Base-by-base conservation (phyloP, 2,888 invertebrate species). In the Apotomis turbidana region DNA sequence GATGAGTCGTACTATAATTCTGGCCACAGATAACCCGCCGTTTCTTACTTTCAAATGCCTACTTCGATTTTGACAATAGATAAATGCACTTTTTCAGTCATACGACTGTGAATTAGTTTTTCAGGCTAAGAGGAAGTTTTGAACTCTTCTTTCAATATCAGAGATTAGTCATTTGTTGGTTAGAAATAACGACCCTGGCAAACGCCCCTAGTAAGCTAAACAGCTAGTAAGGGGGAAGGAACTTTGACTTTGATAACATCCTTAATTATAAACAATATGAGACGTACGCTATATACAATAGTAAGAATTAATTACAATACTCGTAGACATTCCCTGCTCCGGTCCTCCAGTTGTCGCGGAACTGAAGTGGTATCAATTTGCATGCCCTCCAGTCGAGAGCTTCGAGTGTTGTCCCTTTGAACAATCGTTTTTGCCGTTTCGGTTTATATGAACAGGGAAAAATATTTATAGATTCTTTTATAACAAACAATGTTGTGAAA, bases 321-420 rank as follows among this genome's bases (percentile, higher is more conserved):
- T 66, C 36, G 55, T 36, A 67, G 63, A 69, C 68, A 67, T 66
- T 27, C 61, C 70, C 71, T 70, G 54, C 75, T 68, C 55, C 71
- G 72, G 74, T 80, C 77, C 84, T 85, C 78, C 79, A 82, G 83
- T 84, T 83, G 86, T 85, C 81, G 83, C 83, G 78, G 81, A 79
- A 78, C 78, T 83, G 81, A 78, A 90, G 90, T 86, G 87, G 85
- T 87, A 88, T 90, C 87, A 91, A 91, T 91, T 91, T 90, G 88
- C 90, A 88, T 90, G 83, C 86, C 81, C 89, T 88, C 81, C 78
- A 84, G 79, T 83, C 76, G 78, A 88, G 90, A 77, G 78, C 76
- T 84, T 85, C 77, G 78, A 89, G 86, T 85, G 85, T 84, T 88
- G 90, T 87, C 86, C 88, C 88, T 89, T 89, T 89, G 86, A 85